phyloP scores from a whole-genome alignment of 2,113 vertebrate genomes.

The Glaucomys volans region DNA sequence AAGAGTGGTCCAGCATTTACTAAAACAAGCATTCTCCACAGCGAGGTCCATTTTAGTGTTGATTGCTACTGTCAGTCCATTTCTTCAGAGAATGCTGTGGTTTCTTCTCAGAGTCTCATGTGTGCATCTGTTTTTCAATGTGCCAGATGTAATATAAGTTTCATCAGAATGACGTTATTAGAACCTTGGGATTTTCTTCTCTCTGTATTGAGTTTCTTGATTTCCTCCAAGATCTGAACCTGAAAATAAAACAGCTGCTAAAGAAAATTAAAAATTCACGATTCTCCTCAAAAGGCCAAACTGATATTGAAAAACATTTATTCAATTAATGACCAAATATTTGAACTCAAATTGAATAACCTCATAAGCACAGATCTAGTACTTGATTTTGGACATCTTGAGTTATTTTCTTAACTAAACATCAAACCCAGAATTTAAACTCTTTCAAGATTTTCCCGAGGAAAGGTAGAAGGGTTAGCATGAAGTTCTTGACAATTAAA shows the following conservation, averaged over 20 bases:
- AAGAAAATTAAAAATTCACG: conserved; percentile 64
- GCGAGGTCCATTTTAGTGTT: background rate
- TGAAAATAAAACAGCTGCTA: conserved; percentile 79
- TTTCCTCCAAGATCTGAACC: conserved; percentile 84
- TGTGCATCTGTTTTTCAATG: conserved; percentile 47
- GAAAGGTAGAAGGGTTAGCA: background rate
- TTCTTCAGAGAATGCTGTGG: conserved; percentile 62
- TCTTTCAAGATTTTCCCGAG: background rate
- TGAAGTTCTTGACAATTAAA: background rate
- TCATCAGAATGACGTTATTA: conserved; percentile 84
- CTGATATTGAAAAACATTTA: background rate
- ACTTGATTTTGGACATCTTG: conserved; percentile 33
- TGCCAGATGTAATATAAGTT: background rate
- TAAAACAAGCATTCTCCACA: background rate
- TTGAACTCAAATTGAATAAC: background rate
- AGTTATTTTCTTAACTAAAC: conserved; percentile 39
- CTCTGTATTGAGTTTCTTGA: conserved; percentile 70
- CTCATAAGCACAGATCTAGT: background rate
- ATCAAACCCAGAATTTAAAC: background rate
- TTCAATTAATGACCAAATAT: background rate
- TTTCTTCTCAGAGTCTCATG: background rate
- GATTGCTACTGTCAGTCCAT: background rate
- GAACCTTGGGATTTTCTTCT: conserved; percentile 79
- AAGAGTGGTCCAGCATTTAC: conserved; percentile 45
- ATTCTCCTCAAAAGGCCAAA: background rate